Evolutionary conservation across 2,113 vertebrate genomes (phyloP).

Genomic region (Cyprinodon variegatus): DNA sequence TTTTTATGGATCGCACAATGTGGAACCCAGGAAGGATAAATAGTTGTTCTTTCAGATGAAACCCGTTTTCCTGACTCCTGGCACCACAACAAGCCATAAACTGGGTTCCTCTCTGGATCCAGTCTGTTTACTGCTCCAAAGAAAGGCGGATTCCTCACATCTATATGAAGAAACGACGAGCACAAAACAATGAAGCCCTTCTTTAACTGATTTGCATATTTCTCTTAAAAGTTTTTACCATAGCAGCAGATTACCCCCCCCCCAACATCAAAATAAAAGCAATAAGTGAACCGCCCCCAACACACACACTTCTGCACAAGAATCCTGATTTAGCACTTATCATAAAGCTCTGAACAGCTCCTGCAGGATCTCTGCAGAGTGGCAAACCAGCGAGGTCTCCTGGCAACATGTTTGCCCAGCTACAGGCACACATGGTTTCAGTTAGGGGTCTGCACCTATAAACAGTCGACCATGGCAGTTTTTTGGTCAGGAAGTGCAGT

Average conservation of each 20-base stretch:
- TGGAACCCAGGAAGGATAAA: constrained; percentile 61
- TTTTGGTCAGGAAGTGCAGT: constrained; percentile 76
- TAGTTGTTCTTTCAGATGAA: constrained; percentile 26
- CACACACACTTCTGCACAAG: background rate
- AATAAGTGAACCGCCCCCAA: constrained; percentile 16
- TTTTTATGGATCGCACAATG: constrained; percentile 39
- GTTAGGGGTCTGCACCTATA: constrained; percentile 80
- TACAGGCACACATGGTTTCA: constrained; percentile 78
- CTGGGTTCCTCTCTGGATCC: constrained; percentile 21
- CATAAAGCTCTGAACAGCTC: constrained; percentile 14
- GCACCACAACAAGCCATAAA: constrained; percentile 43
- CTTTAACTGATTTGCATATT: background rate
- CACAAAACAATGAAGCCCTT: background rate
- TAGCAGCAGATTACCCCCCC: constrained; percentile 1
- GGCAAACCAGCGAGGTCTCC: constrained; percentile 56
- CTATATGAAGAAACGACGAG: constrained; percentile 26
- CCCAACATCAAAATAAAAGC: constrained; percentile 28
- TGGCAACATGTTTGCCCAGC: constrained; percentile 66
- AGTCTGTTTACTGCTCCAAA: constrained; percentile 37
- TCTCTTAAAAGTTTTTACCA: constrained; percentile 9
- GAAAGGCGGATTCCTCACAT: constrained; percentile 14
- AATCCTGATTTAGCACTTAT: constrained; percentile 40
- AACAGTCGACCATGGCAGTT: constrained; percentile 72
- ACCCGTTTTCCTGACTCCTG: constrained; percentile 61
- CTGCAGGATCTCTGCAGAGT: constrained; percentile 37